phyloP scores from a whole-genome alignment of 2,888 invertebrate species.

The Erebia ligea region DNA sequence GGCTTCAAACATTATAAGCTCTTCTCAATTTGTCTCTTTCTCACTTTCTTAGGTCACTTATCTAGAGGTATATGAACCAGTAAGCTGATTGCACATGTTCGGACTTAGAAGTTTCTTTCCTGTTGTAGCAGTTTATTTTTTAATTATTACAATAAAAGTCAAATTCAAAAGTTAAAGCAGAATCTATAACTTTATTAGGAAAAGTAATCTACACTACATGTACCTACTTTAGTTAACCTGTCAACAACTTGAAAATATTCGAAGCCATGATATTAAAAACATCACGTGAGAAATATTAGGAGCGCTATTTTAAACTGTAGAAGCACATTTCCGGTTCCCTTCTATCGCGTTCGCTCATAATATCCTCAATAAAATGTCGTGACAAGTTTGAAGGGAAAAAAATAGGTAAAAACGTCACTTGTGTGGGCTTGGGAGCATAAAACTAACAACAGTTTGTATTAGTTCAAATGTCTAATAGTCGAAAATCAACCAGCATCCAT shows the following conservation, averaged over 20 bases:
- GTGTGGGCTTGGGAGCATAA: constrained; percentile 33
- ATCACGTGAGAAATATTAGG: constrained; percentile 1
- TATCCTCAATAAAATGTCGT: constrained; percentile 21
- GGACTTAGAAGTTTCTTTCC: no score
- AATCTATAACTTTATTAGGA: no score
- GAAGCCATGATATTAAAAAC: background rate
- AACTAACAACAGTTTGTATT: constrained; percentile 36
- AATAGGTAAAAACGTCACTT: constrained; percentile 20
- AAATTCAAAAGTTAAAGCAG: no score
- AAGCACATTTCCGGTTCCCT: constrained; percentile 11
- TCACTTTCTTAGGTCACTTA: no score
- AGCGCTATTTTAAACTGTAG: constrained; percentile 6
- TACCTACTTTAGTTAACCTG: no score
- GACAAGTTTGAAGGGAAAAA: constrained; percentile 17
- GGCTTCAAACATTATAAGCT: no score
- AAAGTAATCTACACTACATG: no score
- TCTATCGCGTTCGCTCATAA: constrained; percentile 7
- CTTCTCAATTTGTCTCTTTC: no score
- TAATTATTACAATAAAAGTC: no score
- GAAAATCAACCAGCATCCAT: constrained; percentile 63
- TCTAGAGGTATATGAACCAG: no score
- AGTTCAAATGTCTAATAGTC: constrained; percentile 38
- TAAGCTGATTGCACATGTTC: no score
- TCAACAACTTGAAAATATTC: constrained; percentile 1
- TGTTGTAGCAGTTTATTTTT: no score